These are phyloP conservation scores for Allobates femoralis DNA, from an alignment of 2,797 vertebrate genomes.

Conservation along the genomic window DNA sequence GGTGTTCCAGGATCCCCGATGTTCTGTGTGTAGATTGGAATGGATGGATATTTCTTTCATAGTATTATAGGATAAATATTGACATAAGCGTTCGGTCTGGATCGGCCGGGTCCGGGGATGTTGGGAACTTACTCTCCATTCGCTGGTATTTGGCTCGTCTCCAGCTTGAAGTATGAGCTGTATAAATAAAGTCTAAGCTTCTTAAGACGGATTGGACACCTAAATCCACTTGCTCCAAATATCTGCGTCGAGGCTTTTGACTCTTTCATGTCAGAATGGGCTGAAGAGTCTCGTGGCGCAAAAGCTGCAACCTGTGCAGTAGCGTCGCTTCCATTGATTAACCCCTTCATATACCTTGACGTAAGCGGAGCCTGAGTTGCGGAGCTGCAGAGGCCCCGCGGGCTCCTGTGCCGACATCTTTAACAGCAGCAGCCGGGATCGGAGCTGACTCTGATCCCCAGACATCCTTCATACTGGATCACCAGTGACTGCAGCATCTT, in stretches of 20 bases:
- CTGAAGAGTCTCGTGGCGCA: neutral
- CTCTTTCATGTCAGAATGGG: slow-evolving; percentile 1
- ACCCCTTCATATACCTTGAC: neutral
- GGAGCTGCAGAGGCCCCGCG: no score
- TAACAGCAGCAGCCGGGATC: no score
- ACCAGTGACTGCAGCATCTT: no score
- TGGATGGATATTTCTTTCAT: neutral
- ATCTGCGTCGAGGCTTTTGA: slow-evolving; percentile 21
- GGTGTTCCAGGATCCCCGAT: neutral
- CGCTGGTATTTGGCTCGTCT: neutral
- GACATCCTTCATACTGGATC: no score
- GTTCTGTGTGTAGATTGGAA: neutral
- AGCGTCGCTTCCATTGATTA: neutral
- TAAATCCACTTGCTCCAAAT: slow-evolving; percentile 46
- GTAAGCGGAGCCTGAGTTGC: no score
- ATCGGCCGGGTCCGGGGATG: neutral
- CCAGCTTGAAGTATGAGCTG: slow-evolving; percentile 26
- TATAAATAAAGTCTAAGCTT: slow-evolving; percentile 45
- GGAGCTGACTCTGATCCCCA: no score
- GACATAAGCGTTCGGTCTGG: neutral
- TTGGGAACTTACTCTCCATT: neutral
- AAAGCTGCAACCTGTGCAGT: neutral
- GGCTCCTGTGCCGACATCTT: no score
- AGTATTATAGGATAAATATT: neutral
- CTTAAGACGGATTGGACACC: slow-evolving; percentile 45